Conservation (phyloP, 2,797 vertebrate genomes). For the Furcifer pardalis region DNA sequence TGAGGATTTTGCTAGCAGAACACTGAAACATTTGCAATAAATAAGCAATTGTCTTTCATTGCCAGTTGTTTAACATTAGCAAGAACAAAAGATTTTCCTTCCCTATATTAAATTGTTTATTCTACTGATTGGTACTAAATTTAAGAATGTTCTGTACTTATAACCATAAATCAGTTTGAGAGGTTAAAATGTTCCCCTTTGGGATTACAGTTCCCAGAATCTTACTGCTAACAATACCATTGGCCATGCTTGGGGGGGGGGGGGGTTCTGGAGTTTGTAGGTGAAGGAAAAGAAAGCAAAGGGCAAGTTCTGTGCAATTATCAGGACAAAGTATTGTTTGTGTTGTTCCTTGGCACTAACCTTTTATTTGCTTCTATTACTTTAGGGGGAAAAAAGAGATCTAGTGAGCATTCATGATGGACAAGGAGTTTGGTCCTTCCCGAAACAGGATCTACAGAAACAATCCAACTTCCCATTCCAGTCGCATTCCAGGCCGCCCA, state of each 20-base stretch:
- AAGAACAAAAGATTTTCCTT: not conserved
- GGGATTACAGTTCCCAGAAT: not conserved
- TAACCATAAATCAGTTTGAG: not conserved
- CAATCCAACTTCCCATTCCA: conserved; percentile 6
- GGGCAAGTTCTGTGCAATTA: not conserved
- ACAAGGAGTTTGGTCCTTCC: conserved; percentile 37
- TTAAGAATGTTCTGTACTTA: not conserved
- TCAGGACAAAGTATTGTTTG: not conserved
- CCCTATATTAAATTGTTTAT: not conserved
- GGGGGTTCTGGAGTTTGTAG: not conserved
- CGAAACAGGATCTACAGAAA: conserved; percentile 37
- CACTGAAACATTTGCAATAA: too few relatives aligned
- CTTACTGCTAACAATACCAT: not conserved
- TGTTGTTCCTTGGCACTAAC: not conserved
- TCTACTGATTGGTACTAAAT: not conserved
- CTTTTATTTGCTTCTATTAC: not conserved
- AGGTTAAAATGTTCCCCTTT: not conserved
- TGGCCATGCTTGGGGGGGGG: not conserved
- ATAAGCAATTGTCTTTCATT: not conserved
- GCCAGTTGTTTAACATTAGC: not conserved
- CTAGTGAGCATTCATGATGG: conserved; percentile 12
- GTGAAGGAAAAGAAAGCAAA: too few relatives aligned
- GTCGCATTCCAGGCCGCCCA: conserved; percentile 40
- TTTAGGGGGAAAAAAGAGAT: conserved; percentile 20
- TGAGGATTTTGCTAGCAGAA: too few relatives aligned